Conservation (phyloP, 2,113 vertebrate genomes). For the Rafetus swinhoei region DNA sequence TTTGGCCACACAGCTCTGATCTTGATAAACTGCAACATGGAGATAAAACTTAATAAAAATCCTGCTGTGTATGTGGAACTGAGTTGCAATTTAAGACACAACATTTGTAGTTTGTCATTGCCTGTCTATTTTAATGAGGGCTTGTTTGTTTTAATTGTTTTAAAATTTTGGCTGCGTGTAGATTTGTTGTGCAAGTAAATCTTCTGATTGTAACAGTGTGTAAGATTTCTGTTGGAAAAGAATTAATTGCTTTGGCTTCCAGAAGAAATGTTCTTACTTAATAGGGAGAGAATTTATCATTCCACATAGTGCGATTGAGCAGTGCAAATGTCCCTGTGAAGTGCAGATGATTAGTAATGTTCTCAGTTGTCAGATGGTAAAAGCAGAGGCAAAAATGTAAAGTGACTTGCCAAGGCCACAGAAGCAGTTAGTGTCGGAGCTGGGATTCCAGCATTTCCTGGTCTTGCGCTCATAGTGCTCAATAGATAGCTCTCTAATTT, state of each 20-base stretch:
- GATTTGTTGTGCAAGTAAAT: not conserved
- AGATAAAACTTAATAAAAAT: constrained; percentile 71
- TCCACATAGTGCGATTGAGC: accelerated
- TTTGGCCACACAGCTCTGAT: constrained; percentile 47
- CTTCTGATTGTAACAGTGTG: not conserved
- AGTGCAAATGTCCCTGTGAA: not conserved
- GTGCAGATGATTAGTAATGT: not conserved
- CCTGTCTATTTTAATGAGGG: constrained; percentile 54
- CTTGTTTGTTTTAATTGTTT: constrained; percentile 26
- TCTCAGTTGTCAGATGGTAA: not conserved
- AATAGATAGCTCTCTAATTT: accelerated
- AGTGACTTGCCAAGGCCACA: not conserved
- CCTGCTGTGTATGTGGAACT: not conserved
- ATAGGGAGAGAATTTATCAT: not conserved
- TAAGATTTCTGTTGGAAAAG: not conserved
- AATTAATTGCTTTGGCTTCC: not conserved
- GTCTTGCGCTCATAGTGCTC: not conserved
- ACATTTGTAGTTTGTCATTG: constrained; percentile 74
- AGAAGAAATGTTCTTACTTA: constrained; percentile 9
- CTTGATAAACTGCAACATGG: not conserved
- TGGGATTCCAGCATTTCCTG: not conserved
- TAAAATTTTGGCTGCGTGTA: constrained; percentile 30
- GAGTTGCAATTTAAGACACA: not conserved
- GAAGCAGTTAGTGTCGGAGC: not conserved
- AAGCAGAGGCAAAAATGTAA: accelerated